A percentile compares a stretch with the other conserved stretches of the same genome.
phyloP scores from a whole-genome alignment of 2,888 invertebrate species.

The Caenorhabditis doughertyi region DNA sequence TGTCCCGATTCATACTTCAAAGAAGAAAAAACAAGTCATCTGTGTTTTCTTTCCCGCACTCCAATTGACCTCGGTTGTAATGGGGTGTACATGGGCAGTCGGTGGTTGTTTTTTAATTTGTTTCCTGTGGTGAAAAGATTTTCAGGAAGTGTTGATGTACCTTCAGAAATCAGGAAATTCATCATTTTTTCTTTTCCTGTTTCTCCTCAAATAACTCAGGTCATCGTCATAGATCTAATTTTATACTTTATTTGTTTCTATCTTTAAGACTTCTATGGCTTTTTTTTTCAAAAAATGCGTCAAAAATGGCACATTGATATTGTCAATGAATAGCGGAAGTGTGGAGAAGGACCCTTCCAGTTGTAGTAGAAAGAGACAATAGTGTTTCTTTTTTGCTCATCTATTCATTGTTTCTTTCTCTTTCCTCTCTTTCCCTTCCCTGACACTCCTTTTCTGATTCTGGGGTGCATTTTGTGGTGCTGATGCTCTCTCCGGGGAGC shows the following conservation, averaged over 20 bases:
- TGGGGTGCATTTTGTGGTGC: neutral
- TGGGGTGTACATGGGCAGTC: neutral
- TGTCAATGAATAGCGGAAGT: conserved; percentile 40
- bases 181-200: neutral
- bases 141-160: neutral
- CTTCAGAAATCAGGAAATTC: no score
- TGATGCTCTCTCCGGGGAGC: conserved; percentile 41
- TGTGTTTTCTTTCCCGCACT: neutral
- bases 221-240: no score
- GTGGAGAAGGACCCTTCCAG: neutral
- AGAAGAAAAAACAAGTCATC: neutral
- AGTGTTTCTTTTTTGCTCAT: conserved; percentile 52
- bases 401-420: conserved; percentile 55
- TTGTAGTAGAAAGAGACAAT: conserved; percentile 24
- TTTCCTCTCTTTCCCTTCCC: neutral
- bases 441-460: conserved; percentile 28
- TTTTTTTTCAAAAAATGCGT: neutral
- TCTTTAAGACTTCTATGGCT: neutral
- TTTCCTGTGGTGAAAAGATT: neutral
- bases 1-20: no score
- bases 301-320: conserved; percentile 14
- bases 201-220: no score
- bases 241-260: neutral
- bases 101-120: neutral
- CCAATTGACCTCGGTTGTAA: conserved; percentile 17